These are phyloP conservation scores for Sorex araneus DNA, from an alignment of 2,113 vertebrate genomes.

Conservation along the genomic window DNA sequence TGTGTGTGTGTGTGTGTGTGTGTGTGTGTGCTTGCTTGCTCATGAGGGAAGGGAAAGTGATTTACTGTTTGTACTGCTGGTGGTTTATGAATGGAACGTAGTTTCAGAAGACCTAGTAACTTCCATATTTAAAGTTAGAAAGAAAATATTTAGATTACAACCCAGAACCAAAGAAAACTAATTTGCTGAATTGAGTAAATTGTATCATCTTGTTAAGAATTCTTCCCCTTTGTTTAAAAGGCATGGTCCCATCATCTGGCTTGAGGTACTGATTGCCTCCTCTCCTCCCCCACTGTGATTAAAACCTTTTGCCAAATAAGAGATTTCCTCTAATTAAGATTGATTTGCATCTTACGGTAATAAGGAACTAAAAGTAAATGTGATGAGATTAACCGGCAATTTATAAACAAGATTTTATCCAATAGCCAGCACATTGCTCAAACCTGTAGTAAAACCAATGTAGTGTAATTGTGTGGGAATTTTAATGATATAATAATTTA, in stretches of 20 bases:
- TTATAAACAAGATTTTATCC: constrained; percentile 16
- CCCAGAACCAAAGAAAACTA: constrained; percentile 1
- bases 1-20: background rate
- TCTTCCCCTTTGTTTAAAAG: background rate
- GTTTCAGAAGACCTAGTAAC: constrained; percentile 37
- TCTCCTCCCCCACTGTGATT: background rate
- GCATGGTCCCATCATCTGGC: background rate
- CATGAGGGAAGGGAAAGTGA: background rate
- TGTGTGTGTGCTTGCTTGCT: accelerated
- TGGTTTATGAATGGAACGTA: background rate
- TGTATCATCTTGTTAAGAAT: constrained; percentile 13
- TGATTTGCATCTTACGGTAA: constrained; percentile 33
- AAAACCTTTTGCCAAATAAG: constrained; percentile 47
- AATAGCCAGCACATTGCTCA: constrained; percentile 29
- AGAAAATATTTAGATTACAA: constrained; percentile 14
- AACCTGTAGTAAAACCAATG: background rate
- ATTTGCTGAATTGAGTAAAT: background rate
- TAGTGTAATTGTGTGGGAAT: constrained; percentile 1
- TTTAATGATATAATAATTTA: constrained; percentile 59
- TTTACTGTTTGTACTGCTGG: background rate
- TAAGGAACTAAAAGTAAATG: constrained; percentile 49
- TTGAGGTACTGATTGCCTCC: background rate
- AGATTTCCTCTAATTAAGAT: constrained; percentile 32
- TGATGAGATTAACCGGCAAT: constrained; percentile 17
- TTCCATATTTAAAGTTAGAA: constrained; percentile 61